A percentile compares a stretch with the other conserved stretches of the same genome.
These are phyloP conservation scores for Mobula hypostoma DNA, from an alignment of 2,113 vertebrate genomes.

Conservation along the genomic window DNA sequence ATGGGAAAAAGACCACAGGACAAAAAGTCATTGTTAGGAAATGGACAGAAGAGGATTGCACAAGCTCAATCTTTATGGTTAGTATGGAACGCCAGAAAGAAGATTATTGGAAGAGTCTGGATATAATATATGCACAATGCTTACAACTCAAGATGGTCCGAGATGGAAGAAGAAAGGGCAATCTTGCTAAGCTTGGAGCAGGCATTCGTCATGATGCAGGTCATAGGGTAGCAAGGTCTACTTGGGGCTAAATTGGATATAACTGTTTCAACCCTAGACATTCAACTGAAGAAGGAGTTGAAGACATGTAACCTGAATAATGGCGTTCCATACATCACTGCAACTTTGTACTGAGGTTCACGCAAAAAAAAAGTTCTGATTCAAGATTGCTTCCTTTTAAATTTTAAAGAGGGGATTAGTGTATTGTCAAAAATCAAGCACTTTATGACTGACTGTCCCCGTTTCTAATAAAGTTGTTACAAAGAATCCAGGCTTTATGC, in stretches of 20 bases:
- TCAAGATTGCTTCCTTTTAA: conserved; percentile 11
- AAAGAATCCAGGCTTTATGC: background rate
- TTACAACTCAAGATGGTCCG: background rate
- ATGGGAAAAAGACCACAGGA: background rate
- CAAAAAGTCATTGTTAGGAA: background rate
- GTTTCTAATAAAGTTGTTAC: conserved; percentile 5
- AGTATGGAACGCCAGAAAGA: background rate
- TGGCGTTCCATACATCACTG: background rate
- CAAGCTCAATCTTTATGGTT: background rate
- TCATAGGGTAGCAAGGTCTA: background rate
- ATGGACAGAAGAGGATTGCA: background rate
- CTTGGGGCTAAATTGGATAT: background rate
- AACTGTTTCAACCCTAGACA: background rate
- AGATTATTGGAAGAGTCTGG: background rate
- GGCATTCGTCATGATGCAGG: background rate
- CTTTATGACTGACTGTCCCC: background rate
- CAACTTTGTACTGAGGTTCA: background rate
- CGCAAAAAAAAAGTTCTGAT: background rate
- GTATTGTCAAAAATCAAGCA: conserved; percentile 8
- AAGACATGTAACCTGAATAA: background rate
- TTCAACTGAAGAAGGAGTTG: background rate
- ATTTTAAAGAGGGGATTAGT: background rate
- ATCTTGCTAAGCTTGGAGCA: background rate
- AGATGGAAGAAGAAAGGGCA: too few relatives aligned
- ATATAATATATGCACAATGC: background rate